Percentiles rank a stretch among this genome's conserved stretches.
These are phyloP conservation scores for Manis javanica DNA, from an alignment of 2,797 vertebrate species.

Conservation along the genomic window DNA sequence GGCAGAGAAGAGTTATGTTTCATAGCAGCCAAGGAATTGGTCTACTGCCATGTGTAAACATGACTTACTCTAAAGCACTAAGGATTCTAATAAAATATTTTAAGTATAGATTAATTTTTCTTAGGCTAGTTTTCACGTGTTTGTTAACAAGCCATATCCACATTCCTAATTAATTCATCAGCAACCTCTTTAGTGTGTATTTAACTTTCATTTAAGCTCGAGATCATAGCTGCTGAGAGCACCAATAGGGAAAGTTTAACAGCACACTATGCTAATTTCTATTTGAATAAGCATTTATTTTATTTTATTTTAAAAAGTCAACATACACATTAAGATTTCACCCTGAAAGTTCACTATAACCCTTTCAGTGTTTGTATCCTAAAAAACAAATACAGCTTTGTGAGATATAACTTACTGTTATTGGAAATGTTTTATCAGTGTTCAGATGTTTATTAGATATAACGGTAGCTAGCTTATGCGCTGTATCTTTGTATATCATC, in stretches of 20 bases:
- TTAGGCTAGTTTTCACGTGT: background rate
- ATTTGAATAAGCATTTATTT: slow-evolving; percentile 16
- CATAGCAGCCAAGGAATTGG: background rate
- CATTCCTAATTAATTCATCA: background rate
- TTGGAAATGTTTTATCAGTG: background rate
- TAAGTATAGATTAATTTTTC: background rate
- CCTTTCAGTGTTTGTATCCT: background rate
- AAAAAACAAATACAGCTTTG: background rate
- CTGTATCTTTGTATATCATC: background rate
- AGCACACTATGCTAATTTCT: background rate
- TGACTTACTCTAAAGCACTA: background rate
- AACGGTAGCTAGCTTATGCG: background rate
- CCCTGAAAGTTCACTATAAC: background rate
- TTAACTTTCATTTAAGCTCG: background rate
- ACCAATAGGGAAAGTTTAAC: slow-evolving; percentile 8
- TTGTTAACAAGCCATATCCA: background rate
- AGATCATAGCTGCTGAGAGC: background rate
- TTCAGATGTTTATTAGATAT: background rate
- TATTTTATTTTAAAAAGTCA: slow-evolving; percentile 16
- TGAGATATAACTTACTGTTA: background rate
- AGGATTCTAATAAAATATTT: slow-evolving; percentile 15
- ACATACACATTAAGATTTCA: background rate
- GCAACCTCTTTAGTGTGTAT: background rate
- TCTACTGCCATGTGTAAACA: background rate
- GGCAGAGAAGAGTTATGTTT: background rate